Evolutionary conservation across 2,888 invertebrate species (phyloP), one percentile per base, ranked within the genome.

Genomic region (Gari tellinella): DNA sequence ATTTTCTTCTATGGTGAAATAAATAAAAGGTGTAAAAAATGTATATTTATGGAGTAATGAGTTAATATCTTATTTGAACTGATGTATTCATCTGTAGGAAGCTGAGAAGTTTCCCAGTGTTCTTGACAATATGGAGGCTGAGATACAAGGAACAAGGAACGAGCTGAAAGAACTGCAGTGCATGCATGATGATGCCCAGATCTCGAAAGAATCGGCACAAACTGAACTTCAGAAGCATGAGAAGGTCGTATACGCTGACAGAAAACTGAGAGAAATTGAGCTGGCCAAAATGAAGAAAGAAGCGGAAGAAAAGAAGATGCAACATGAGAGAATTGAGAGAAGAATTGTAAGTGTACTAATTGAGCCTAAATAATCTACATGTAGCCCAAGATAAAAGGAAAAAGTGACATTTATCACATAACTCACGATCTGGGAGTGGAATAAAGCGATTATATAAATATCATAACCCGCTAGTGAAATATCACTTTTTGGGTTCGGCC

Each of bases 241-340:
- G 80, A 88, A 89, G 52, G 85, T 90, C 15, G 89, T 91, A 17
- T 72, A 72, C 52, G 77, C 85, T 0, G 91, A 92, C 66, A 85
- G 91, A 31, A 90, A 90, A 72, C 85, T 90, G 81, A 80, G 92
- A 41, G 92, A 92, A 72, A 79, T 90, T 23, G 92, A 92, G 67
- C 82, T 92, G 25, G 86, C 88, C 61, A 87, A 89, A 76, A 90
- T 91, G 86, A 90, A 91, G 81, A 92, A 91, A 72, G 91, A 92
- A 62, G 91, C 92, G 17, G 92, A 92, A 51, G 91, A 92, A 72
- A 92, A 91, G 84, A 90, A 90, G 62, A 85, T 91, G 82, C 89
- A 90, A 62, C 90, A 92, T 70, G 92, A 92, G 69, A 83, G 90
- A 53, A 89, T 90, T 55, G 91, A 92, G 77, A 86, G 90, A 55